Evolutionary conservation across 2,797 vertebrate genomes (phyloP), one percentile per base, ranked within the genome.

Genomic region (Enoplosus armatus): DNA sequence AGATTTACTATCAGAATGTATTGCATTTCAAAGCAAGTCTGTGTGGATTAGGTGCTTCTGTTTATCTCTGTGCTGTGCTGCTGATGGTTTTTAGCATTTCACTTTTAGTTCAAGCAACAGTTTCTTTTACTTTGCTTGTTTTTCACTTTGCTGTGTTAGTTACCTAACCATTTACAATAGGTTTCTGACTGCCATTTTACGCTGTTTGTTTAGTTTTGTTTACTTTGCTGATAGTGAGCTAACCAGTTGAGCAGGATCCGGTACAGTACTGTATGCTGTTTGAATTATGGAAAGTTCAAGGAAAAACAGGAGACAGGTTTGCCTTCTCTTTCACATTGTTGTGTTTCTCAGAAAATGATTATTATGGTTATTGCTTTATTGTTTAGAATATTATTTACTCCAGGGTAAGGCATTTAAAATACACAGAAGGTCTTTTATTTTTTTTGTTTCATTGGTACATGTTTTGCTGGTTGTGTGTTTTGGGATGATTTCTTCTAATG

Each of bases 201-300:
- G 20, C 50, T 84, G 74, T 92, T 92, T 92, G 84, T 80, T 87
- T 75, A 86, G 85, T 85, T 89, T 71, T 86, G 90, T 93, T 92
- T 89, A 89, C 89, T 89, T 82, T 86, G 43, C 77, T 88, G 82
- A 83, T 64, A 75, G 85, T 77, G 73, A 82, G 83, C 76, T 83
- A 92, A 93, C 94, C 89, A 82, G 93, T 91, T 70, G 2, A 87
- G 84, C 92, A 80, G 89, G 89, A 88, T 89, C 53, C 73, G 2
- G 39, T 54, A 5, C 56, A 61, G 65, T 64, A 69, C 72, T 67
- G 31, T 68, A 43, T 67, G 79, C 64, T 79, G 68, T 80, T 72
- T 86, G 71, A 85, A 81, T 84, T 85, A 82, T 75, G 65, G 59
- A 82, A 86, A 82, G 84, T 87, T 90, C 12, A 20, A 3, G 48